Evolutionary conservation across 2,113 vertebrate genomes (phyloP), one percentile per base, ranked within the genome.

Genomic region (Platysteira castanea): DNA sequence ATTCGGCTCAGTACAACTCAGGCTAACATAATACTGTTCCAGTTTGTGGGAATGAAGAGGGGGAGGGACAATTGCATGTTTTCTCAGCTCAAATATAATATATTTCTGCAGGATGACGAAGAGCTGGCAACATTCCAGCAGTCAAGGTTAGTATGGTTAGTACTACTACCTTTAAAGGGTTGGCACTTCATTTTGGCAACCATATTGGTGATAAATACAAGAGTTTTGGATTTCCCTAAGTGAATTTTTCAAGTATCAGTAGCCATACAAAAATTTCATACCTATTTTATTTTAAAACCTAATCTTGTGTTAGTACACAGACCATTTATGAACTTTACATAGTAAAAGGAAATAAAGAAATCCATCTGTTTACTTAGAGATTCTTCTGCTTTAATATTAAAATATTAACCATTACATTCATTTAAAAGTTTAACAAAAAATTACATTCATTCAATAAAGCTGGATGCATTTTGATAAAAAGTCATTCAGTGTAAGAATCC

Each of bases 1-100:
- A 92, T 85, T 79, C 18, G 19, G 92, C 93, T 97, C 91, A 77
- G 52, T 35, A 87, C 65, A 95, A 56, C 93, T 89, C 91, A 76
- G 15, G 42, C 92, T 96, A 87, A 93, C 89, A 93, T 77, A 97
- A 91, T 49, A 90, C 85, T 85, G 59, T 37, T 95, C 64, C 86
- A 97, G 71, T 85, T 69, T 93, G 68, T 84, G 88, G 77, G 46
- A 94, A 92, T 90, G 89, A 68, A 75, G 33, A 68, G 74, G 78
- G 47, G 77, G 88, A 91, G 46, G 50, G 70, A 74, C 47, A 83
- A 53, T 5, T 17, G 35, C 50, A 49, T 67, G 53, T 77, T 83
- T 92, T 94, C 89, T 68, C 35, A 41, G 68, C 76, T 91, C 57
- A 81, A 27, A 18, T 84, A 57, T 47, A 78, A 91, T 39, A 49